Evolutionary conservation across 2,113 vertebrate species (phyloP).

Genomic region (Antennarius striatus): DNA sequence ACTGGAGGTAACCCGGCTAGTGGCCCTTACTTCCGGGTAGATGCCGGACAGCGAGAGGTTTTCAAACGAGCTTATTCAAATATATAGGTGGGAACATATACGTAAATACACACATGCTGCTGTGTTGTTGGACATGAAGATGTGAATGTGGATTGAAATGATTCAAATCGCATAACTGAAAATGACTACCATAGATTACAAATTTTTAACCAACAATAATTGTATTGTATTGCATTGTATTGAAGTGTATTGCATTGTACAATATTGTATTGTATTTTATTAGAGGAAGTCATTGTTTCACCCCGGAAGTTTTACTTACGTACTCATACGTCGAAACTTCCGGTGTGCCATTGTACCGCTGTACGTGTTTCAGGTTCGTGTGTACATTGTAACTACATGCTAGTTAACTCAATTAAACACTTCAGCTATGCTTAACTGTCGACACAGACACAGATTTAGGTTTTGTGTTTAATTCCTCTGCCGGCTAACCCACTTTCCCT

Average conservation of each 20-base stretch:
- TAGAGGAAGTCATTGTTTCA: constrained; percentile 13
- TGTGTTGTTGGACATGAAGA: too few species aligned
- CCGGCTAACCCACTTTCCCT: neutral
- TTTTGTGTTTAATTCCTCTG: fast-evolving
- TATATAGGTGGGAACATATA: too few species aligned
- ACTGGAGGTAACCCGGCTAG: too few species aligned
- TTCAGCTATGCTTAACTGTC: neutral
- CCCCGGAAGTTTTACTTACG: constrained; percentile 18
- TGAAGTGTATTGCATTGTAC: neutral
- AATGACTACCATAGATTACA: too few species aligned
- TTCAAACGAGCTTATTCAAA: too few species aligned
- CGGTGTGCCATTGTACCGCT: constrained; percentile 69
- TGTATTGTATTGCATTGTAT: too few species aligned
- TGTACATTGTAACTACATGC: neutral
- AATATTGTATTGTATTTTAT: constrained; percentile 1
- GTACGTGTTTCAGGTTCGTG: constrained; percentile 76
- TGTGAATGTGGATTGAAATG: too few species aligned
- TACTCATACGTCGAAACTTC: constrained; percentile 33
- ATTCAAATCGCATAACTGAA: too few species aligned
- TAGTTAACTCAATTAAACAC: neutral
- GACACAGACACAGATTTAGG: fast-evolving
- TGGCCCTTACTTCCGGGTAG: too few species aligned
- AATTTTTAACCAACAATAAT: neutral
- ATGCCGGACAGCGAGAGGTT: too few species aligned
- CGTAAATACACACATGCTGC: too few species aligned